A percentile compares a stretch with the other conserved stretches of the same genome.
Conservation (phyloP, 1,140 invertebrate genomes). For the Zaprionus camerounensis region DNA sequence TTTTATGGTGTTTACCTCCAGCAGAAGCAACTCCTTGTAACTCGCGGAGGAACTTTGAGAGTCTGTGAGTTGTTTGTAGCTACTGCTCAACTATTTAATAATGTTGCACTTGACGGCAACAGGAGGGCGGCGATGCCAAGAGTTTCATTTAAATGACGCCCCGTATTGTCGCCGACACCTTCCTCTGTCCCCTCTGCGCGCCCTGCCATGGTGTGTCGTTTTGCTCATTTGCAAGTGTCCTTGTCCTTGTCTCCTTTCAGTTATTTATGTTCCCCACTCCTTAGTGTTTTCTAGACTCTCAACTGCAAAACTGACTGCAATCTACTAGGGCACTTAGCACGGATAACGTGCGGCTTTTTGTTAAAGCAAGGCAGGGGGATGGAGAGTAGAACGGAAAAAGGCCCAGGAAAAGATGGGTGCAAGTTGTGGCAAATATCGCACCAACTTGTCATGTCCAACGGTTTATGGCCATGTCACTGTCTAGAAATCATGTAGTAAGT, state of each 20-base stretch:
- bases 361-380: constrained; percentile 25
- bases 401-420: constrained; percentile 25
- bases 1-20: constrained; percentile 51
- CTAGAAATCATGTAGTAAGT: constrained; percentile 40
- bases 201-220: background rate
- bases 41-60: constrained; percentile 5
- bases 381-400: background rate
- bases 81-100: constrained; percentile 75
- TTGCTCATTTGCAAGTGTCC: constrained; percentile 36
- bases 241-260: constrained; percentile 37
- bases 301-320: constrained; percentile 51
- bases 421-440: constrained; percentile 78
- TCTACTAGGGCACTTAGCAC: constrained; percentile 79
- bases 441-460: constrained; percentile 80
- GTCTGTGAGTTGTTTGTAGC: constrained; percentile 69
- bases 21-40: background rate
- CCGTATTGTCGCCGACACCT: background rate
- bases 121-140: constrained; percentile 19
- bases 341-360: constrained; percentile 78
- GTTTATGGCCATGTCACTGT: constrained; percentile 72
- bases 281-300: background rate
- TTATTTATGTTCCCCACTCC: constrained; percentile 25
- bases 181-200: too few relatives aligned
- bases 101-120: constrained; percentile 54
- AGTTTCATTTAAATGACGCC: constrained; percentile 52